These are phyloP conservation scores for Cordylochernes scorpioides DNA, from an alignment of 2,888 invertebrate species.

Conservation along the genomic window DNA sequence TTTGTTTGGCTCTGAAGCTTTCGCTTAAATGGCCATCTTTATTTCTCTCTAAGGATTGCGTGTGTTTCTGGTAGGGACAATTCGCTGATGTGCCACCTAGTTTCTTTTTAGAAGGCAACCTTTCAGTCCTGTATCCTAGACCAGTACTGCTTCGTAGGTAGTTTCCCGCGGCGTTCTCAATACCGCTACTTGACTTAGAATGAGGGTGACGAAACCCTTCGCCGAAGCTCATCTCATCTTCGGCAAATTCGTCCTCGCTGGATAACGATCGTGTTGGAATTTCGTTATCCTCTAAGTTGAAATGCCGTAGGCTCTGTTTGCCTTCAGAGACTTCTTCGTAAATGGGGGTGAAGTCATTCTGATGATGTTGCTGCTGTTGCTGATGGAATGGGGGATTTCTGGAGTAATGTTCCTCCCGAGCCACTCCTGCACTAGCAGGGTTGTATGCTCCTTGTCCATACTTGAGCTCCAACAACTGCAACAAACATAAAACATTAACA, in stretches of 20 bases:
- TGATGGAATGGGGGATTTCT: too few species aligned
- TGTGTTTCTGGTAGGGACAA: conserved; percentile 3
- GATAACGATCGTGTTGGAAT: conserved; percentile 11
- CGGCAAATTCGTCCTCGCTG: conserved; percentile 16
- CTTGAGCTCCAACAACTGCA: too few species aligned
- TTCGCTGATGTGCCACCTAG: conserved; percentile 1
- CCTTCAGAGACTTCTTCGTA: conserved; percentile 15
- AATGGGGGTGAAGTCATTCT: conserved; percentile 14
- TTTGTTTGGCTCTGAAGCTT: conserved; percentile 12
- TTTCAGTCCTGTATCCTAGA: conserved; percentile 8
- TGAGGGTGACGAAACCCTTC: conserved; percentile 9
- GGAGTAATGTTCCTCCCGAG: too few species aligned
- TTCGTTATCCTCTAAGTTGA: conserved; percentile 14
- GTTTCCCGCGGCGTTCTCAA: conserved; percentile 9
- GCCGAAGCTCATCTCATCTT: conserved; percentile 15
- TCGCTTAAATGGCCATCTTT: conserved; percentile 12
- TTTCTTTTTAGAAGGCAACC: conserved; percentile 2
- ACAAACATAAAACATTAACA: too few species aligned
- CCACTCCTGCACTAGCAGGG: too few species aligned
- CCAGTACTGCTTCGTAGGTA: conserved; percentile 8
- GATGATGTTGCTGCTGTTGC: too few species aligned
- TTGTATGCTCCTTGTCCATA: too few species aligned
- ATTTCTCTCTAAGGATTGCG: conserved; percentile 12
- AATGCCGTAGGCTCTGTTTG: conserved; percentile 9
- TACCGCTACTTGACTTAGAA: conserved; percentile 10